Conservation (phyloP, 2,113 vertebrate species). For the Pionites leucogaster region DNA sequence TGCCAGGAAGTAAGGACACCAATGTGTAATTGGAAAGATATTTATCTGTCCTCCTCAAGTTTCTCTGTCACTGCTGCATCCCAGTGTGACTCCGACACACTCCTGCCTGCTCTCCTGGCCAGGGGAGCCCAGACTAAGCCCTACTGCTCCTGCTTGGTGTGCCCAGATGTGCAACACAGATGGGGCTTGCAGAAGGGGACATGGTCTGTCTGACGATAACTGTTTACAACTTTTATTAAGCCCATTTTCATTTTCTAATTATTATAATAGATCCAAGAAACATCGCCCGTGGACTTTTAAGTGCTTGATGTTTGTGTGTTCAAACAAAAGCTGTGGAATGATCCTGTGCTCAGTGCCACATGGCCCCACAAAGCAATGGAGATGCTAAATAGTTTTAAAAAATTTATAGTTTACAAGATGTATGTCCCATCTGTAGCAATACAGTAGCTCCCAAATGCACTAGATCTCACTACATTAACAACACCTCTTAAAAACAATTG, state of each 20-base stretch:
- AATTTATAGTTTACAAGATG: slow-evolving; percentile 59
- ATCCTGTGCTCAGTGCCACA: slow-evolving; percentile 11
- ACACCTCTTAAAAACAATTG: slow-evolving; percentile 59
- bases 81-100: background rate
- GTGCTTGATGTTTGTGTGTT: slow-evolving; percentile 9
- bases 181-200: background rate
- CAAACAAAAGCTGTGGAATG: slow-evolving; percentile 28
- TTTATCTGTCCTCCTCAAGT: background rate
- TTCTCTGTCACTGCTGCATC: background rate
- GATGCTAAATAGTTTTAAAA: slow-evolving; percentile 61
- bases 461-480: slow-evolving; percentile 43
- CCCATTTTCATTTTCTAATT: slow-evolving; percentile 26
- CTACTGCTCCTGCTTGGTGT: background rate
- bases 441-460: slow-evolving; percentile 41
- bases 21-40: background rate
- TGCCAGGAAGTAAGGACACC: background rate
- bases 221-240: slow-evolving; percentile 25
- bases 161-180: slow-evolving; percentile 10
- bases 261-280: slow-evolving; percentile 35
- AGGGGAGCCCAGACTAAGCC: background rate
- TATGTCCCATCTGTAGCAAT: slow-evolving; percentile 60
- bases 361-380: slow-evolving; percentile 24
- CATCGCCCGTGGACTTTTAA: background rate
- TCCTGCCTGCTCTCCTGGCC: background rate
- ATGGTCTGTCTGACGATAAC: background rate